phyloP scores from a whole-genome alignment of 2,888 invertebrate species.

The Catocala sponsa region DNA sequence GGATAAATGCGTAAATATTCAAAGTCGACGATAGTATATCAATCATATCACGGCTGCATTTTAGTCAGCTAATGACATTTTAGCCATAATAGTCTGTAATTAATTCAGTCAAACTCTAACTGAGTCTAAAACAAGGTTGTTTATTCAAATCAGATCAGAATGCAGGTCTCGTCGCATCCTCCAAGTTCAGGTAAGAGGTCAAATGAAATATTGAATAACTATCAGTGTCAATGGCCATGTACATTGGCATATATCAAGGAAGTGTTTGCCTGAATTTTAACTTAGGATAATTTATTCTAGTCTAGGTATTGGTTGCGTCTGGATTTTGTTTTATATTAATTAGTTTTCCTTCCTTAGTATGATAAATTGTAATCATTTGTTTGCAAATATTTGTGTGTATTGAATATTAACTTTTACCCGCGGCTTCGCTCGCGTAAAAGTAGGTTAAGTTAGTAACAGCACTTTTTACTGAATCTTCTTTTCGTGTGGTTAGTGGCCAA shows the following conservation, averaged over 20 bases:
- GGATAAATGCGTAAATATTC: neutral
- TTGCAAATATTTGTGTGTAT: neutral
- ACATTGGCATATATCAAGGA: conserved; percentile 12
- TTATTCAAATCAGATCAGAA: conserved; percentile 29
- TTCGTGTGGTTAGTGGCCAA: too few species aligned
- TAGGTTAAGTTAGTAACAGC: too few species aligned
- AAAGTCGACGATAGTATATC: neutral
- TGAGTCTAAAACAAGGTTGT: conserved; percentile 44
- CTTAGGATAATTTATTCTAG: neutral
- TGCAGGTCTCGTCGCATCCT: conserved; percentile 22
- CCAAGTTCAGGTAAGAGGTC: conserved; percentile 21
- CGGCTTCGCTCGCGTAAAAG: too few species aligned
- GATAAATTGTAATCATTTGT: conserved; percentile 1
- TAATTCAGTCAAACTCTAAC: conserved; percentile 27
- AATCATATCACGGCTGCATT: neutral
- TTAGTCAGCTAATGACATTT: conserved; percentile 9
- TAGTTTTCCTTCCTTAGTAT: too few species aligned
- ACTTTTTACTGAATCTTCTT: too few species aligned
- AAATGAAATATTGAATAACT: conserved; percentile 22
- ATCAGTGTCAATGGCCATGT: conserved; percentile 13
- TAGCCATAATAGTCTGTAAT: conserved; percentile 27
- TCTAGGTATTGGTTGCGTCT: too few species aligned
- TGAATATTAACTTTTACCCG: too few species aligned
- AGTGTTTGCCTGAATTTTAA: conserved; percentile 1
- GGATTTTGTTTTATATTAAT: too few species aligned